Conservation (phyloP, 2,797 vertebrate species). For the Anguilla pacifica region DNA sequence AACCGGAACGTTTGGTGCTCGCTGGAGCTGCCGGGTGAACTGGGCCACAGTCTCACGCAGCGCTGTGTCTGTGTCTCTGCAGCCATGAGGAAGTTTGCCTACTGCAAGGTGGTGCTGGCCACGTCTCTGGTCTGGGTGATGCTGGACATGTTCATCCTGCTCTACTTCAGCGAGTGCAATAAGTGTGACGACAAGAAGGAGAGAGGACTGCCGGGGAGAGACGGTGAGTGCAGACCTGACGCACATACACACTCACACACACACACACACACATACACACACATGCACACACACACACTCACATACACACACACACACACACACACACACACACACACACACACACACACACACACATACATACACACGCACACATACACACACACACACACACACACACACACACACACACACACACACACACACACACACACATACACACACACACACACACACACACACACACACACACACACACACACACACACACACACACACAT, state of each 20-base stretch:
- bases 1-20: neutral
- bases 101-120: conserved; percentile 98
- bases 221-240: conserved; percentile 66
- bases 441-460: neutral
- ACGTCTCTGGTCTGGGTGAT: conserved; percentile 99
- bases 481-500: neutral
- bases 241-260: neutral
- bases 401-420: conserved; percentile 2
- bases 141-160: conserved; percentile 96
- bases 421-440: neutral
- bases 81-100: conserved; percentile 81
- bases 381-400: neutral
- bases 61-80: conserved; percentile 59
- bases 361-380: neutral
- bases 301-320: neutral
- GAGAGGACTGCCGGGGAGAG: conserved; percentile 76
- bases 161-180: conserved; percentile 84
- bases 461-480: conserved; percentile 5
- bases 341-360: conserved; percentile 4
- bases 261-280: conserved; percentile 10
- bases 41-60: neutral
- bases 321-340: neutral
- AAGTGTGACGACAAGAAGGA: conserved; percentile 82
- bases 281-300: neutral
- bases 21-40: neutral